A percentile compares a stretch with the other conserved stretches of the same genome.
Conservation (phyloP, 2,113 vertebrate genomes). For the Microcebus lehilahytsara region DNA sequence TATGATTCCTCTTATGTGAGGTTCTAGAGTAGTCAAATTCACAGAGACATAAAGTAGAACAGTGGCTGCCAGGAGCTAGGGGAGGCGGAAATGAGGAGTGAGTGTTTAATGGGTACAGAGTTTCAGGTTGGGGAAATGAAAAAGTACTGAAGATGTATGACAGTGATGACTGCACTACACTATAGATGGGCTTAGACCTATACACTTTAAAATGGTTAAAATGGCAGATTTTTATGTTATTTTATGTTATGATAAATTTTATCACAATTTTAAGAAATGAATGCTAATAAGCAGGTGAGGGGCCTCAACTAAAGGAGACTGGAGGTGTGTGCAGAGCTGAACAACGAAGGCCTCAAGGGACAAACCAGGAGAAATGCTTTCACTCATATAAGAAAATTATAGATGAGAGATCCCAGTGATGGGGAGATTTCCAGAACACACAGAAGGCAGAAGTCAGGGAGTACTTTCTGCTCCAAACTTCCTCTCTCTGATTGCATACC, state of each 20-base stretch:
- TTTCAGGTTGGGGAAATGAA: neutral
- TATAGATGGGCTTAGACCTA: neutral
- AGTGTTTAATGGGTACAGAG: neutral
- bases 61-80: neutral
- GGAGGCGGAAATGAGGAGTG: accelerated
- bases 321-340: neutral
- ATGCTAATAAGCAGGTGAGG: neutral
- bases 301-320: neutral
- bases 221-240: neutral
- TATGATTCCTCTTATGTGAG: neutral
- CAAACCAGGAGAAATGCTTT: neutral
- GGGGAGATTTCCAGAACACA: neutral
- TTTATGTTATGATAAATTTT: neutral
- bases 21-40: neutral
- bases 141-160: neutral
- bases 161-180: neutral
- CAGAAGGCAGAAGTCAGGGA: neutral
- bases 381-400: neutral
- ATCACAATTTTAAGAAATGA: neutral
- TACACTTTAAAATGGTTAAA: neutral
- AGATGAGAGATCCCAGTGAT: neutral
- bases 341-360: neutral
- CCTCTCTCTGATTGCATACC: neutral
- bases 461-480: neutral
- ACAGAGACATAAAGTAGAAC: neutral